phyloP scores from a whole-genome alignment of 2,113 vertebrate genomes.

The Upupa epops region DNA sequence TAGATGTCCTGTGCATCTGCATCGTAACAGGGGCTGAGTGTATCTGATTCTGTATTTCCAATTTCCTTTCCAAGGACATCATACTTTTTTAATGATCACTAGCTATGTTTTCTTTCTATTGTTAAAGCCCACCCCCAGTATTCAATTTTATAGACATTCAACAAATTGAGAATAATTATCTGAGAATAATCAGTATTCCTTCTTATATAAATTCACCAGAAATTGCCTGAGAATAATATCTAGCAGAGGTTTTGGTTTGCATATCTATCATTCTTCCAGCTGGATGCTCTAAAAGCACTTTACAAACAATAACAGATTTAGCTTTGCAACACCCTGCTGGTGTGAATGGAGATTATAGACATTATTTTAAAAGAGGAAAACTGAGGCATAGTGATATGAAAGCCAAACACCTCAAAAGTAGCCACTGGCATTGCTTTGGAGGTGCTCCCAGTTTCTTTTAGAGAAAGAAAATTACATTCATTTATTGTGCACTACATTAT shows the following conservation, averaged over 20 bases:
- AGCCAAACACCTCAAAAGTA: neutral
- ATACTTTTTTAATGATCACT: neutral
- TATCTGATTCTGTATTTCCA: neutral
- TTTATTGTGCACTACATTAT: neutral
- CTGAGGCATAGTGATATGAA: conserved; percentile 9
- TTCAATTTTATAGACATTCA: conserved; percentile 2
- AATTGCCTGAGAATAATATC: conserved; percentile 52
- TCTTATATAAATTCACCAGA: conserved; percentile 44
- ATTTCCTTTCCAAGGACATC: neutral
- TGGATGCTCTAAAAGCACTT: conserved; percentile 47
- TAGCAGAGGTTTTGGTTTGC: conserved; percentile 46
- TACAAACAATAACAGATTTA: conserved; percentile 58
- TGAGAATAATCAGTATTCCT: conserved; percentile 19
- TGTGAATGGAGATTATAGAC: conserved; percentile 34
- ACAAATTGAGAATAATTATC: conserved; percentile 16
- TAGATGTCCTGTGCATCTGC: neutral
- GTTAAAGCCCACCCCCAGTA: neutral
- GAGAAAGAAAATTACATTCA: neutral
- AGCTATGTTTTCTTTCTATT: neutral
- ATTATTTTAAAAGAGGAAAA: conserved; percentile 34
- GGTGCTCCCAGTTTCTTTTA: conserved; percentile 11
- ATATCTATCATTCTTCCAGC: conserved; percentile 44
- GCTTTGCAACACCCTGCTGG: conserved; percentile 46
- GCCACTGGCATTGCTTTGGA: neutral
- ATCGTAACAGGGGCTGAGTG: neutral